Evolutionary conservation across 2,888 invertebrate genomes (phyloP).

Genomic region (Caenorhabditis becei): DNA sequence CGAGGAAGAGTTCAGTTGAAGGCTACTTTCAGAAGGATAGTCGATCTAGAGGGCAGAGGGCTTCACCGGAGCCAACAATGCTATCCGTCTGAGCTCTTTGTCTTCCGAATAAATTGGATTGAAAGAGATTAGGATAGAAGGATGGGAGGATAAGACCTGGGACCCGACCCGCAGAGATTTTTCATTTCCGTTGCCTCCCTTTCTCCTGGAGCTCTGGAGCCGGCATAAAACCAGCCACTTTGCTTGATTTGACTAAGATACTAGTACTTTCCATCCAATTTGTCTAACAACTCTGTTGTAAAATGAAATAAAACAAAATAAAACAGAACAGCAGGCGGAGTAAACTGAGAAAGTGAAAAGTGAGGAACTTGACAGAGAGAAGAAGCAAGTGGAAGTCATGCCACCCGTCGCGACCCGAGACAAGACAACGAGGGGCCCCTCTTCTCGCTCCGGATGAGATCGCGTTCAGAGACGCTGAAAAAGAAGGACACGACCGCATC

Average conservation of each 20-base stretch:
- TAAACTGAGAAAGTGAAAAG: constrained; percentile 25
- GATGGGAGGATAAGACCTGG: neutral
- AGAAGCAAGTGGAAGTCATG: constrained; percentile 55
- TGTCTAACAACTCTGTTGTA: no score
- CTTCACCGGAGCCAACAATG: neutral
- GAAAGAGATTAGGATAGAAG: constrained; percentile 1
- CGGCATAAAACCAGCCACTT: neutral
- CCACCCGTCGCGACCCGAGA: constrained; percentile 44
- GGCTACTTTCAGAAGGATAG: no score
- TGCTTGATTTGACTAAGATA: constrained; percentile 13
- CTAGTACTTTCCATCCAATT: no score
- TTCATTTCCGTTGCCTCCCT: constrained; percentile 8
- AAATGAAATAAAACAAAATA: constrained; percentile 3
- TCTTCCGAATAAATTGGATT: constrained; percentile 3
- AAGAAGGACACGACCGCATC: constrained; percentile 20
- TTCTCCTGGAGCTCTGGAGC: no score
- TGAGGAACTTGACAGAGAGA: constrained; percentile 47
- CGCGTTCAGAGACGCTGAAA: constrained; percentile 30
- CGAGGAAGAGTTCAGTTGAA: no score
- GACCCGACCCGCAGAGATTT: no score
- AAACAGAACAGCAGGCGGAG: constrained; percentile 6
- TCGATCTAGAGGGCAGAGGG: neutral
- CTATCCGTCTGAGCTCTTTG: neutral
- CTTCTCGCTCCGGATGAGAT: constrained; percentile 24
- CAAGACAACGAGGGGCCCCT: constrained; percentile 18